Base-by-base conservation (phyloP, 2,888 invertebrate genomes). In the Drosophila subsilvestris region DNA sequence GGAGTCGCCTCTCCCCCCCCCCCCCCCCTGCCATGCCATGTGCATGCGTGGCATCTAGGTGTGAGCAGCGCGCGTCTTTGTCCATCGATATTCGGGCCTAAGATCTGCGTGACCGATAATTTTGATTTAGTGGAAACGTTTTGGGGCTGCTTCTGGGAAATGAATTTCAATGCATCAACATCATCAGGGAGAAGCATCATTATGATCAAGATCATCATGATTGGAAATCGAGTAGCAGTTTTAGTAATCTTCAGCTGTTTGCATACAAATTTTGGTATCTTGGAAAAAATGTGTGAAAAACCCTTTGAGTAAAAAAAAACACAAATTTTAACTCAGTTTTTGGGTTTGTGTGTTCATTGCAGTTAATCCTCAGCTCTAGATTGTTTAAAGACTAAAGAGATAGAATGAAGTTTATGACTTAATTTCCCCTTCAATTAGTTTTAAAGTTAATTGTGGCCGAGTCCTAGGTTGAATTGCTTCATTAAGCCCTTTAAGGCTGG, bases 51-150 rank as follows among this genome's bases (percentile, higher is more conserved):
- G 10, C 74, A 57, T 32, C 25, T 59, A 65, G 59, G 65, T 50
- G 48, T 58, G 25, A 47, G 49, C 49, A 9, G 43, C 20, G 20
- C 25, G 25, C 25, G 25, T 25, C 25, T 25, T 6, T 6, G 18
- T 22, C 25, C 71, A 72, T 73, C 73, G 68, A 68, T 68, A 66
- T 18, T 43, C 59, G 44, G 49, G 12, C 54, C n/a, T n/a, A 42
- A 63, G 71, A 73, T 73, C 54, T 74, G 54, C 54, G 37, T 61
- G 49, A 67, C 47, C 57, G 73, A 73, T 73, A 74, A 73, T 37
- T 65, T 27, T 73, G 72, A 72, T 72, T 72, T 72, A 72, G 65
- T 73, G 56, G 56, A n/a, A 37, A 44, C 32, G 43, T n/a, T 56
- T 55, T 55, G 29, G 14, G 10, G 47, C 25, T n/a, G 55, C 54